Conservation (phyloP, 2,888 invertebrate genomes). For the Ryuthela nishihirai region DNA sequence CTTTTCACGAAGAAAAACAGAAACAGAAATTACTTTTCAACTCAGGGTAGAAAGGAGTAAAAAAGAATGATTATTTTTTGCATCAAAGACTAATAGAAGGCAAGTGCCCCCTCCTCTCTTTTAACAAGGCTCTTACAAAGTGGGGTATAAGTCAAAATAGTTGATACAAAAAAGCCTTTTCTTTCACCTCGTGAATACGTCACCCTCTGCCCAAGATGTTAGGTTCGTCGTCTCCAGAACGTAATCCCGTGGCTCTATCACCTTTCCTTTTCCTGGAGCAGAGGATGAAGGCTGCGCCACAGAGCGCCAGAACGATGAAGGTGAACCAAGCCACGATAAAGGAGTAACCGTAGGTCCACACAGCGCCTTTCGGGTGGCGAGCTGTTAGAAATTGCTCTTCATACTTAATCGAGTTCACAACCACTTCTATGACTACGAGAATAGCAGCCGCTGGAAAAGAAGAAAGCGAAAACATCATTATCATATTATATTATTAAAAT, state of each 20-base stretch:
- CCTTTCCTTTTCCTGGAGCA: slow-evolving; percentile 82
- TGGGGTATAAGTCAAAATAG: too few species aligned
- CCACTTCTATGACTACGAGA: slow-evolving; percentile 76
- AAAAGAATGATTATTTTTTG: too few species aligned
- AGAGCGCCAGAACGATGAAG: slow-evolving; percentile 64
- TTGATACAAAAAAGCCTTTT: too few species aligned
- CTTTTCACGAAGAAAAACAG: too few species aligned
- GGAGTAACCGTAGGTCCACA: slow-evolving; percentile 62
- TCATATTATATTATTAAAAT: too few species aligned
- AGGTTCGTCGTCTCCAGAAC: slow-evolving; percentile 67
- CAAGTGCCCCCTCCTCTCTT: too few species aligned
- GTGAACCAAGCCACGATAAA: slow-evolving; percentile 64
- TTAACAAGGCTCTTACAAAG: too few species aligned
- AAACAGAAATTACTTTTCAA: too few species aligned
- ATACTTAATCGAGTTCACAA: slow-evolving; percentile 68
- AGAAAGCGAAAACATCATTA: slow-evolving; percentile 4
- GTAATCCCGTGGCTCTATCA: slow-evolving; percentile 59
- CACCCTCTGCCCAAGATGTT: slow-evolving; percentile 62
- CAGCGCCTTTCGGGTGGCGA: slow-evolving; percentile 64
- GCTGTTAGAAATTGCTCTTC: slow-evolving; percentile 63
- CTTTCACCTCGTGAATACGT: background rate
- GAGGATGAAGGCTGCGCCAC: slow-evolving; percentile 70
- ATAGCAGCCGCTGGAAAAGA: slow-evolving; percentile 65
- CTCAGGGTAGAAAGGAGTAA: too few species aligned
- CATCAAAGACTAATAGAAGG: too few species aligned